Evolutionary conservation across 2,113 vertebrate species (phyloP).

Genomic region (Poeciliopsis retropinna): DNA sequence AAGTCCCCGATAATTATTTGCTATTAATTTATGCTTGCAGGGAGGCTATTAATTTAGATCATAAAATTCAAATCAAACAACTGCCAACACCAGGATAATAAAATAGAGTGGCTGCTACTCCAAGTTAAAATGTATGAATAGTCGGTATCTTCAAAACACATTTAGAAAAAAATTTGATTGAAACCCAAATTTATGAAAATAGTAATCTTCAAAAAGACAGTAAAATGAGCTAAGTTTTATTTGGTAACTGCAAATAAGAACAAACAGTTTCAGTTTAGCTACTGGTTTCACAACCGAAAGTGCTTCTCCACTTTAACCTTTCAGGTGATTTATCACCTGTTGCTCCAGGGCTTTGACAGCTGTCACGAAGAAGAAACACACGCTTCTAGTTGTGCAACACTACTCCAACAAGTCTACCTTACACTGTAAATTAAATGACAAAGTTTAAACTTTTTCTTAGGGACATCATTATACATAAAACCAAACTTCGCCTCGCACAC

Average conservation of each 20-base stretch:
- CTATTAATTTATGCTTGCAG: neutral
- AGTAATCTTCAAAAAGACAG: neutral
- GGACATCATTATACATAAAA: neutral
- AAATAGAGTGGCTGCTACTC: neutral
- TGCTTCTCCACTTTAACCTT: constrained; percentile 42
- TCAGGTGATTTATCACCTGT: constrained; percentile 52
- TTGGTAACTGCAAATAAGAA: constrained; percentile 11
- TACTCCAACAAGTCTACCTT: constrained; percentile 60
- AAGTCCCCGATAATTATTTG: neutral
- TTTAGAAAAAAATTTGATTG: neutral
- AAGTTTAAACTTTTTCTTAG: neutral
- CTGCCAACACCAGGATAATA: neutral
- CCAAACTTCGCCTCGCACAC: neutral
- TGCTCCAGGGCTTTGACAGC: constrained; percentile 58
- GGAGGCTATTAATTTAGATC: neutral
- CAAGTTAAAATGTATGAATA: neutral
- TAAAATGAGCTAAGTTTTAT: neutral
- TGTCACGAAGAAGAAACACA: constrained; percentile 64
- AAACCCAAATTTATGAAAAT: neutral
- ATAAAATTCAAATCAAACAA: neutral
- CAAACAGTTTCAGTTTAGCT: constrained; percentile 27
- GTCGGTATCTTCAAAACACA: neutral
- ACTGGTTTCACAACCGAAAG: constrained; percentile 50
- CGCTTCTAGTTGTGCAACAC: constrained; percentile 63
- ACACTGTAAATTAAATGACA: neutral